Evolutionary conservation across 2,888 invertebrate species (phyloP).

Genomic region (Strigamia maritima): DNA sequence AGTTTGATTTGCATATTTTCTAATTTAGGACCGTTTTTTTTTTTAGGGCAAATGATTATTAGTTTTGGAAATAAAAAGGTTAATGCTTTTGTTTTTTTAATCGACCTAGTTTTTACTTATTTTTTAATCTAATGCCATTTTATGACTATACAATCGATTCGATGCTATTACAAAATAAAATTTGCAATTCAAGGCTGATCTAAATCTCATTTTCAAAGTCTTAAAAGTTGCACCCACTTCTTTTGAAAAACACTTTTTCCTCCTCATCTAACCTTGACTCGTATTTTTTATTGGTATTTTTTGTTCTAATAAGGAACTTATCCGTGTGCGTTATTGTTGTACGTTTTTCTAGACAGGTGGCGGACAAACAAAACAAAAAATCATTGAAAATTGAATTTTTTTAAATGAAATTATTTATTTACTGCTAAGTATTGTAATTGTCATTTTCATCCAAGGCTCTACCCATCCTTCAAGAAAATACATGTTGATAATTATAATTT

Average conservation of each 20-base stretch:
- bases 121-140: neutral
- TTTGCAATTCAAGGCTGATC: conserved; percentile 1
- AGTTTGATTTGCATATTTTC: neutral
- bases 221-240: neutral
- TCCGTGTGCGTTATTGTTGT: neutral
- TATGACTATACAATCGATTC: neutral
- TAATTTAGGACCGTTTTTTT: neutral
- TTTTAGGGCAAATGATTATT: neutral
- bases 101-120: neutral
- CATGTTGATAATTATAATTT: neutral
- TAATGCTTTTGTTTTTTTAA: neutral
- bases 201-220: neutral
- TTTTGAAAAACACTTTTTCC: neutral
- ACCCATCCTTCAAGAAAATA: neutral
- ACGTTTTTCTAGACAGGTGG: neutral
- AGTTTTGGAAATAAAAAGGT: neutral
- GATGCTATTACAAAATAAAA: neutral
- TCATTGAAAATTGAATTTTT: neutral
- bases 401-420: no score
- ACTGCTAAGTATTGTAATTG: neutral
- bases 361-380: neutral
- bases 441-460: neutral
- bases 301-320: neutral
- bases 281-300: neutral
- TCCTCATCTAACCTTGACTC: neutral